Evolutionary conservation across 2,797 vertebrate species (phyloP), one percentile per base, ranked within the genome.

Genomic region (Leptoclinus maculatus): DNA sequence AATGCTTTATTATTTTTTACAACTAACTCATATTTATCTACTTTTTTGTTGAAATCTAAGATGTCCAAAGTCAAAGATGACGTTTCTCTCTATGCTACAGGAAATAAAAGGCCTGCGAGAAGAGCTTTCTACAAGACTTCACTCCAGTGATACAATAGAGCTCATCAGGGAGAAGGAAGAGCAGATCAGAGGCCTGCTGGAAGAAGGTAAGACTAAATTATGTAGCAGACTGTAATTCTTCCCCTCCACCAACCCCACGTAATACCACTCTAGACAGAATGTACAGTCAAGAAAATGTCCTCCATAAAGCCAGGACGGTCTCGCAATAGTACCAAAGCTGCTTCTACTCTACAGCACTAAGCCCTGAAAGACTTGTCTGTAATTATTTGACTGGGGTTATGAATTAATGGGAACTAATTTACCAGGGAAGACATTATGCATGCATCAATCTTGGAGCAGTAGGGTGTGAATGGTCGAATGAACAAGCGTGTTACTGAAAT

Each of bases 131-230:
- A 97, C 95, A 54, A 95, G 98, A 81, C 94, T 99, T 71, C 98
- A 98, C 78, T 95, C 96, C 32, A 96, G 94, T 63, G 97, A 99
- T 91, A 99, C 97, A 29, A 84, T 97, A 66, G 98, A 99, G 86
- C 90, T 99, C 73, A 95, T 99, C 92, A 96, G 93, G 91, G 98
- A 99, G 79, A 99, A 99, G 86, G 98, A 99, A 84, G 98, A 99
- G 49, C 98, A 99, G 93, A 99, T 99, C 88, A 94, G 90, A 94
- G 98, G 97, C 32, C 94, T 99, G 80, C 93, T 99, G 92, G 98
- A 99, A 81, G 98, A 99, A 94, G 98, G 98, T 97, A 49, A 68
- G 90, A 87, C 51, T 43, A 0, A 16, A 49, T 63, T 21, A 25
- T 13, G 0, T 21, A 36, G 9, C 4, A 49, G 13, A 34, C 6